A percentile compares a stretch with the other conserved stretches of the same genome.
Conservation (phyloP, 1,140 invertebrate genomes). For the Hyles euphorbiae region DNA sequence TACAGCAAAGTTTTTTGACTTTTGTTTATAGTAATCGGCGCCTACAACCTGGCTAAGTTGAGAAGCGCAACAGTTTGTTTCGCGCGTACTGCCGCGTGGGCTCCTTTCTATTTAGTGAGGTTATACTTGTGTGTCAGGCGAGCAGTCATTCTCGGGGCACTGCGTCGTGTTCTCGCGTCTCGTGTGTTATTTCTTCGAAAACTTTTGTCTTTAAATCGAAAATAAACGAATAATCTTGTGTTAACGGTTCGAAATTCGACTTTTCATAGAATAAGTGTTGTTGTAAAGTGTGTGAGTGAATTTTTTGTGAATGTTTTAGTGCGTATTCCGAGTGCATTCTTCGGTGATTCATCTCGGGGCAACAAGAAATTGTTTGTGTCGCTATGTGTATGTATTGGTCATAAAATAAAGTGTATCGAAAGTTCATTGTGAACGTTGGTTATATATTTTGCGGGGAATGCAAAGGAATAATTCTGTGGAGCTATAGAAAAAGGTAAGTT, state of each 20-base stretch:
- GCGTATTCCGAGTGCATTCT: conserved; percentile 55
- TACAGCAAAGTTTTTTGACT: conserved; percentile 48
- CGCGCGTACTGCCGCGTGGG: conserved; percentile 27
- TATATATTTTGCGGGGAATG: conserved; percentile 22
- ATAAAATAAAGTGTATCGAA: conserved; percentile 42
- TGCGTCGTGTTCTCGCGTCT: conserved; percentile 33
- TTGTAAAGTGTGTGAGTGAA: conserved; percentile 30
- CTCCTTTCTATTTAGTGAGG: conserved; percentile 44
- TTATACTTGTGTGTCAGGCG: conserved; percentile 50
- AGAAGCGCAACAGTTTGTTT: conserved; percentile 35
- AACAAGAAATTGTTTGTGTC: conserved; percentile 63
- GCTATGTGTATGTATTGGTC: conserved; percentile 37
- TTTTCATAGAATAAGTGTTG: conserved; percentile 33
- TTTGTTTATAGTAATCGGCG: conserved; percentile 53
- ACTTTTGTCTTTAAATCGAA: conserved; percentile 51
- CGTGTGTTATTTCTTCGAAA: conserved; percentile 38
- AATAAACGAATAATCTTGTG: conserved; percentile 33
- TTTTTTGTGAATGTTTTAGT: conserved; percentile 36
- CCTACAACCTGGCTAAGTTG: conserved; percentile 41
- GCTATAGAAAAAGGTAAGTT: conserved; percentile 32
- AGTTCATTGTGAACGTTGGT: conserved; percentile 36
- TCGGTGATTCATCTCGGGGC: conserved; percentile 61
- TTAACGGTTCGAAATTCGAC: conserved; percentile 39
- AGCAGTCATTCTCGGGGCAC: conserved; percentile 43
- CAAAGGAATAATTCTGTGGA: conserved; percentile 15